Base-by-base conservation (phyloP, 2,113 vertebrate species). In the Helogale parvula region DNA sequence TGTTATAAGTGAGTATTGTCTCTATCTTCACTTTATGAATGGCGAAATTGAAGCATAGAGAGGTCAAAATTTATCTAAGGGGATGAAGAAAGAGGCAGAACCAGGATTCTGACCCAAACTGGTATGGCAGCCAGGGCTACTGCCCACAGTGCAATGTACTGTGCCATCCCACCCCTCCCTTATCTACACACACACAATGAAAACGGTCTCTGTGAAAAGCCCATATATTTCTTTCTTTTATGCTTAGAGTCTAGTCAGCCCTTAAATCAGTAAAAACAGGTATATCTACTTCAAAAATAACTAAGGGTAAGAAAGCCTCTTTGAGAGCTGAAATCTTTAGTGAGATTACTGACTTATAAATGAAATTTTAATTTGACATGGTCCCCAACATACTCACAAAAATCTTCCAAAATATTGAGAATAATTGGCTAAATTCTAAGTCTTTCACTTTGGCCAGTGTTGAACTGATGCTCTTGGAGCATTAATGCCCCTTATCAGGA, bases 381-480 rank as follows among this genome's bases (percentile, higher is more conserved):
- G 15, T 63, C 16, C 2, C 3, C 65, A 89, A 41, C 1, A 77
- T 33, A 12, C 33, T 86, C 15, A 72, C 47, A 69, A 35, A 66
- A 66, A 41, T 50, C 41, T 97, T 90, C 13, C 15, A 96, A 93
- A 88, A 65, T 68, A 87, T 2, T 54, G 31, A 76, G 35, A 95
- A 4, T 60, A 60, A 69, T 3, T 74, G 15, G 14, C 7, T 93
- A 54, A 88, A 66, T 88, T 88, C 12, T 52, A 72, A 68, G 17
- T 21, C 72, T 66, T 10, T 71, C 66, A 13, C 29, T 96, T 86
- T 90, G 66, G 4, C 21, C 23, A 41, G 11, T 17, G 16, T 17
- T 74, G 19, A 83, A n/a, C 47, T 50, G 47, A 10, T 38, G 35
- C 90, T 33, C 52, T 60, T 50, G 19, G 72, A 50, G 47, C 15